Base-by-base conservation (phyloP, 1,140 invertebrate genomes). In the Pteromalus puparum region DNA sequence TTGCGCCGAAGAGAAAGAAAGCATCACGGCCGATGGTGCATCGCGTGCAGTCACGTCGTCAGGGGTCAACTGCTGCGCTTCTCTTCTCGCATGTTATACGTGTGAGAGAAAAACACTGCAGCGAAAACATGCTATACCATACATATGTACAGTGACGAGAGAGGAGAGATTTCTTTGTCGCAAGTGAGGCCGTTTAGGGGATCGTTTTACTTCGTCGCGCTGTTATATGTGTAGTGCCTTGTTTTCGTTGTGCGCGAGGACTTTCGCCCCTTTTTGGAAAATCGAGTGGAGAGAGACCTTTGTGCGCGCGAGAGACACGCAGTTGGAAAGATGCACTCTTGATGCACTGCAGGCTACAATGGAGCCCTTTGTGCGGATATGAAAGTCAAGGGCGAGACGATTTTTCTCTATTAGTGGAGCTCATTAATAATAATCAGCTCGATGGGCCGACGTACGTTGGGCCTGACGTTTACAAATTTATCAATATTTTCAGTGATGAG, bases 361-460 rank as follows among this genome's bases (percentile, higher is more conserved):
- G 38, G 46, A 15, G 46, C 13, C 0, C 75, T 74, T 48, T 75
- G 42, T 75, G 21, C 12, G 38, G 24, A 18, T 28, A 18, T 28
- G 28, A 72, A 48, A 48, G 78, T 81, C 78, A 72, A 81, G 67
- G 65, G 65, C 38, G 7, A 38, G 7, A 42, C 30, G 46, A 70
- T 81, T 81, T 48, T 72, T 81, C 65, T 46, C 78, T 24, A 81
- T 81, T 70, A 70, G 34, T 13, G 5, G n/a, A 24, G 24, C 42
- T 70, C 78, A 81, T 81, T 81, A 81, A 81, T 81, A 81, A 81
- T 30, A 70, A 70, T 70, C 42, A 61, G 21, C 18, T 61, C n/a
- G 53, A 61, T 61, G 53, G 21, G 21, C 18, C 53, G 53, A 48
- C n/a, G 38, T 10, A 21, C 24, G 38, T 21, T 38, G 15, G 10